These are phyloP conservation scores for Drosophila kuntzei DNA, from an alignment of 2,888 invertebrate genomes.

Conservation along the genomic window DNA sequence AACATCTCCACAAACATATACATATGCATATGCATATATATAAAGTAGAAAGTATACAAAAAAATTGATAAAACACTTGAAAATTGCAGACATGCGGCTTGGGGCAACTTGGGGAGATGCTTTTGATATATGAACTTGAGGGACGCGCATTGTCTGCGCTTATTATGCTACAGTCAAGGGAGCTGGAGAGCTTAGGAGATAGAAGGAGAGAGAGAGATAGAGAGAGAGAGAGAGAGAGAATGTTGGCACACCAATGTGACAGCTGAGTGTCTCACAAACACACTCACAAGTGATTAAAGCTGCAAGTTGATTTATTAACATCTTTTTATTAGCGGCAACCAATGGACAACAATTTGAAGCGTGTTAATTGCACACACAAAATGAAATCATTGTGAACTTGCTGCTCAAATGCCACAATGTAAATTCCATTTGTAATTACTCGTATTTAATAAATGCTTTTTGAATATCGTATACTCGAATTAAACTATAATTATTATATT, in stretches of 20 bases:
- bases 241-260: conserved; percentile 20
- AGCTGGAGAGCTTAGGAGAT: background rate
- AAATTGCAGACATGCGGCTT: conserved; percentile 68
- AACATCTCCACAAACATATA: conserved; percentile 6
- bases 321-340: conserved; percentile 56
- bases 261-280: conserved; percentile 16
- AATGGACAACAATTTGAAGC: conserved; percentile 15
- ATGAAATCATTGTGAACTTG: background rate
- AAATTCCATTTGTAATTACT: background rate
- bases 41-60: conserved; percentile 21
- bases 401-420: background rate
- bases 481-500: no score
- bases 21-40: conserved; percentile 5
- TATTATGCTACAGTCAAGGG: conserved; percentile 48
- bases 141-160: conserved; percentile 72
- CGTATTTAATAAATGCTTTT: no score
- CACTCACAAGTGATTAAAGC: conserved; percentile 43
- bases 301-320: conserved; percentile 66
- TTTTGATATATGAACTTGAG: conserved; percentile 79
- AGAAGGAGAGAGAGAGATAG: no score
- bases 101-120: conserved; percentile 20
- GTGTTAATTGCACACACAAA: conserved; percentile 28
- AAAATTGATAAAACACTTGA: conserved; percentile 59
- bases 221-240: background rate
- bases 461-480: no score